phyloP scores from a whole-genome alignment of 2,888 invertebrate genomes.

The Alloplasta piceator region DNA sequence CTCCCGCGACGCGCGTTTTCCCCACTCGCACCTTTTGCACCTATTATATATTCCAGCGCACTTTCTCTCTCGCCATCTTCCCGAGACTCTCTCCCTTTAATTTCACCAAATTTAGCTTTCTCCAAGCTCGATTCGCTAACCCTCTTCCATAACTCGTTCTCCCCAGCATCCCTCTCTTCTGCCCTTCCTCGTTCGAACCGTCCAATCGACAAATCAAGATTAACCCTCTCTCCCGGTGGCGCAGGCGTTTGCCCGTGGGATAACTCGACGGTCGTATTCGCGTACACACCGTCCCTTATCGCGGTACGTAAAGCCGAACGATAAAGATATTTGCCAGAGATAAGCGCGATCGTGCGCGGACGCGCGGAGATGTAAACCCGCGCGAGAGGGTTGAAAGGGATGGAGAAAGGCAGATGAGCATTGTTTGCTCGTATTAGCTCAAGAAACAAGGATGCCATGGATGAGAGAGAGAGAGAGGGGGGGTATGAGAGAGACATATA shows the following conservation, averaged over 20 bases:
- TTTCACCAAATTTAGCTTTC: slow-evolving; percentile 26
- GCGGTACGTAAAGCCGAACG: slow-evolving; percentile 67
- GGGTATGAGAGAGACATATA: slow-evolving; percentile 64
- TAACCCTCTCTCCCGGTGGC: slow-evolving; percentile 61
- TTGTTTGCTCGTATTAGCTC: slow-evolving; percentile 73
- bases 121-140: background rate
- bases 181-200: slow-evolving; percentile 34
- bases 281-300: slow-evolving; percentile 51
- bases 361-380: background rate
- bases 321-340: slow-evolving; percentile 77
- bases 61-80: slow-evolving; percentile 43
- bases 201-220: slow-evolving; percentile 70
- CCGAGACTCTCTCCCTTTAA: slow-evolving; percentile 1
- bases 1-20: slow-evolving; percentile 43
- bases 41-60: slow-evolving; percentile 39
- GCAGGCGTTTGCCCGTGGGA: slow-evolving; percentile 68
- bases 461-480: background rate
- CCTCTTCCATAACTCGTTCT: slow-evolving; percentile 27
- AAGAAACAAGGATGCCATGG: slow-evolving; percentile 49
- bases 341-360: slow-evolving; percentile 66
- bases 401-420: slow-evolving; percentile 38
- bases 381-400: slow-evolving; percentile 16
- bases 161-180: slow-evolving; percentile 47
- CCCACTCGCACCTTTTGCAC: slow-evolving; percentile 31
- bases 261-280: slow-evolving; percentile 64